Evolutionary conservation across 2,797 vertebrate species (phyloP), one percentile per base, ranked within the genome.

Genomic region (Sebastes iracundus): DNA sequence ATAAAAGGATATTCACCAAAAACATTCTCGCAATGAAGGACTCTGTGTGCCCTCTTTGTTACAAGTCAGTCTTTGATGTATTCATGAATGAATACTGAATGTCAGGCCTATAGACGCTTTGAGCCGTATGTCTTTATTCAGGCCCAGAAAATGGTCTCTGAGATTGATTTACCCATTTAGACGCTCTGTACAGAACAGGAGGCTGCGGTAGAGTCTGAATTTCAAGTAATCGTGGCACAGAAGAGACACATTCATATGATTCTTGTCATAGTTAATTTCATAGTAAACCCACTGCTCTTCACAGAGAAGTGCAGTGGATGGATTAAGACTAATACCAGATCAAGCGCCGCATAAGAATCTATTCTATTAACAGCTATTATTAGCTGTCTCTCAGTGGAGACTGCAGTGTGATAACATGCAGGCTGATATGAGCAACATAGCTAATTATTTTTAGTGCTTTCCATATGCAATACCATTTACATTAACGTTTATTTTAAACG

Each of bases 1-100:
- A 72, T 67, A 81, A 81, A 84, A 71, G 78, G 71, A 80, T 65
- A 71, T 81, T 82, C 72, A 77, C 61, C 18, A n/a, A 86, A 72
- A 81, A 46, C 72, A 65, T 30, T 12, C 35, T 73, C 3, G 23
- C 23, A 16, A 71, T 22, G 22, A 74, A 62, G 56, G 52, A 78
- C 52, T 76, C 46, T 1, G 0, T 18, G 20, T 72, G 59, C 23
- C 42, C 60, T 79, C 80, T 80, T 85, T 82, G 68, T 87, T 52
- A 72, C n/a, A 63, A 76, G 75, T 85, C 63, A 62, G 27, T 72
- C 79, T 85, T 73, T 84, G 75, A 81, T 81, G 81, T 27, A 61
- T 74, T 64, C 67, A 52, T 77, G 58, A 75, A 53, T 71, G 75
- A 86, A 79, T 14, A 28, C 33, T 69, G 80, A 69, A 78, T 62